Percentiles rank a stretch among this genome's conserved stretches.
These are phyloP conservation scores for Poeciliopsis gracilis DNA, from an alignment of 2,797 vertebrate genomes.

Conservation along the genomic window DNA sequence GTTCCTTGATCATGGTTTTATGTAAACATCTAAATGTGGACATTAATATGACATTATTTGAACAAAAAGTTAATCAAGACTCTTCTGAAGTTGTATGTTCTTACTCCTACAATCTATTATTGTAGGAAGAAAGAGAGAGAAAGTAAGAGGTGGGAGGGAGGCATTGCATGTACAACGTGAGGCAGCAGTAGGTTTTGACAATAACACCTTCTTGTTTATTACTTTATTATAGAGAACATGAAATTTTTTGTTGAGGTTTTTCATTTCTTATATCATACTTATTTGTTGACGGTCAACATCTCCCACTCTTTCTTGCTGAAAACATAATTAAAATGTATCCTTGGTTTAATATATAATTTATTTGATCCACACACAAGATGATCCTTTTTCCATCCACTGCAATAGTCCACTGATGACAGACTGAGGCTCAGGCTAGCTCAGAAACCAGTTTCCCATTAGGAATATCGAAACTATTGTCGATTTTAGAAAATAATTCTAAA, in stretches of 20 bases:
- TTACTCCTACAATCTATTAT: constrained; percentile 39
- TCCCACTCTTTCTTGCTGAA: constrained; percentile 19
- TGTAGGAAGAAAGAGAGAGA: constrained; percentile 29
- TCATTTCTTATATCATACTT: constrained; percentile 50
- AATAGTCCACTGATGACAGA: constrained; percentile 41
- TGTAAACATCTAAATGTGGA: constrained; percentile 68
- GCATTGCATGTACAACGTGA: constrained; percentile 7
- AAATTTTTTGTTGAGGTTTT: constrained; percentile 46
- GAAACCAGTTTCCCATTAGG: constrained; percentile 27
- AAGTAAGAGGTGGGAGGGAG: constrained; percentile 20
- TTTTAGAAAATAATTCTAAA: constrained; percentile 22
- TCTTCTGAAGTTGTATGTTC: constrained; percentile 13
- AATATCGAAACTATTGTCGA: constrained; percentile 56
- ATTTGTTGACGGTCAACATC: constrained; percentile 29
- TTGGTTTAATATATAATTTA: constrained; percentile 14
- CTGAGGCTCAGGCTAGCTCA: constrained; percentile 28
- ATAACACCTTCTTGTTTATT: constrained; percentile 18
- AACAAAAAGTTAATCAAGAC: constrained; percentile 63
- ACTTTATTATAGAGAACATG: constrained; percentile 23
- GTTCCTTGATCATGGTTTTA: constrained; percentile 34
- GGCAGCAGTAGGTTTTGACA: constrained; percentile 13
- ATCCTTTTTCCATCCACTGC: constrained; percentile 30
- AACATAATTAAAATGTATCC: constrained; percentile 54
- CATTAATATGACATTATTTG: constrained; percentile 75
- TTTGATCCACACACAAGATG: constrained; percentile 17